Evolutionary conservation across 2,888 invertebrate genomes (phyloP).

Genomic region (Quadroppia sp.): DNA sequence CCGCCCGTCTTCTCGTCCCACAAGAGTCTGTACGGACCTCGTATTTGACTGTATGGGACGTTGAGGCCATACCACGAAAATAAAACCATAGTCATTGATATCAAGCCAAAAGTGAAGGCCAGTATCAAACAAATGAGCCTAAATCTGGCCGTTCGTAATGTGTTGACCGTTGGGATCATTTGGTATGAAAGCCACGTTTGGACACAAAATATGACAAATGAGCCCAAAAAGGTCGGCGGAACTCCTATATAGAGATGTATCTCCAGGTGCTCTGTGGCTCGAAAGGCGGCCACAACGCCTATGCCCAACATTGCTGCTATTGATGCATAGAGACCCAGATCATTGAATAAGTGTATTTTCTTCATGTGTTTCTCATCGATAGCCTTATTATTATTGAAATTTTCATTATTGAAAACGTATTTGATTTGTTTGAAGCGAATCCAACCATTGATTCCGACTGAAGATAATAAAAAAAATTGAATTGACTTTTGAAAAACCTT

Average conservation of each 20-base stretch:
- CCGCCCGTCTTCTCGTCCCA: constrained; percentile 2
- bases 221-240: neutral
- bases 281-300: neutral
- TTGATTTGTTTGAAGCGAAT: constrained; percentile 24
- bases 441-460: constrained; percentile 19
- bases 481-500: neutral
- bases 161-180: neutral
- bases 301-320: neutral
- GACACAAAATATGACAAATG: neutral
- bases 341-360: neutral
- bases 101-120: neutral
- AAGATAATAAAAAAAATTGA: neutral
- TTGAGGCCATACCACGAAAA: neutral
- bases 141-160: neutral
- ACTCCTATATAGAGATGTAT: neutral
- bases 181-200: neutral
- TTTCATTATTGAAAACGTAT: neutral
- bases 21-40: neutral
- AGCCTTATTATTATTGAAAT: neutral
- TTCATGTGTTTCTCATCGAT: neutral
- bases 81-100: neutral
- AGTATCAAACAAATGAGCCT: neutral
- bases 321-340: neutral
- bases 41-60: neutral
- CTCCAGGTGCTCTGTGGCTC: neutral